These are phyloP conservation scores for Batillaria attramentaria DNA, from an alignment of 1,140 invertebrate genomes.

Conservation along the genomic window DNA sequence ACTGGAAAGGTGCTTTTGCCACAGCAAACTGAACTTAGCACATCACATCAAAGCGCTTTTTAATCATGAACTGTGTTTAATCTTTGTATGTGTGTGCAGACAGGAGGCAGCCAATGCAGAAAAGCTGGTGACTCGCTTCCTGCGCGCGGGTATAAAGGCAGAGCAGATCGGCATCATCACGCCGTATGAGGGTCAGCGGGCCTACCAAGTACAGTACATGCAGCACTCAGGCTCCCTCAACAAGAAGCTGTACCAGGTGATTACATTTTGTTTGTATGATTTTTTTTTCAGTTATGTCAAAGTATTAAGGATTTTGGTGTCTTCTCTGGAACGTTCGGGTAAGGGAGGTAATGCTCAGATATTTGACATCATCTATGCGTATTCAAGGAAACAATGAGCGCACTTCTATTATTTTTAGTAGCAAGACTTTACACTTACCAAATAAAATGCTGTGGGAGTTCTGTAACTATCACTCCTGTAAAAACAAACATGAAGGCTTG, in stretches of 20 bases:
- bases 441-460: no score
- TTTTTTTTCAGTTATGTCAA: no score
- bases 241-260: conserved; percentile 92
- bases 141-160: conserved; percentile 95
- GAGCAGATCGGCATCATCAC: conserved; percentile 99
- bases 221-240: conserved; percentile 98
- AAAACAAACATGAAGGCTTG: no score
- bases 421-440: no score
- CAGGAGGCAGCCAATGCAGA: conserved; percentile 99
- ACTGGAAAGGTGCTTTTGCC: background rate
- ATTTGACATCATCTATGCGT: no score
- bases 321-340: no score
- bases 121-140: conserved; percentile 81
- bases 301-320: no score
- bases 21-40: background rate
- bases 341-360: no score
- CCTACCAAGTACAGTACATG: conserved; percentile 98
- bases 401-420: no score
- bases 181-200: conserved; percentile 98
- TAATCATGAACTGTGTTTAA: background rate
- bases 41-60: background rate
- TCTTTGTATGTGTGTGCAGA: no score
- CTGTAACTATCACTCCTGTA: no score
- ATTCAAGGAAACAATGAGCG: no score
- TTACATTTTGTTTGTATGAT: background rate